These are phyloP conservation scores for Drosophila neotestacea DNA, from an alignment of 2,888 invertebrate genomes.

Conservation along the genomic window DNA sequence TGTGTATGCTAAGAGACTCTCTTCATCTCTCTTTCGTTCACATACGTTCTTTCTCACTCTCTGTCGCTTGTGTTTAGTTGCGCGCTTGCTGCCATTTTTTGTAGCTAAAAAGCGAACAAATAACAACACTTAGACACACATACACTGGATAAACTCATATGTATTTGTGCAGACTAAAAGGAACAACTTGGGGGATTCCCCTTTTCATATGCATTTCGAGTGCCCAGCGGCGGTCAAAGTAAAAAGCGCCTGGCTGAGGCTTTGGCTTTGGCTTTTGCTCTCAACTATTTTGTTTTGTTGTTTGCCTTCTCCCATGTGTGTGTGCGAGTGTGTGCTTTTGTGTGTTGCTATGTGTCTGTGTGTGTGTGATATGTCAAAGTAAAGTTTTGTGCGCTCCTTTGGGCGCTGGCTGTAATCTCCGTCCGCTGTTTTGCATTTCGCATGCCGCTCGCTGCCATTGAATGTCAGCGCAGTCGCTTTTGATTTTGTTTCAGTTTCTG, in stretches of 20 bases:
- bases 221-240: constrained; percentile 74
- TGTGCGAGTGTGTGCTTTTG: too few species aligned
- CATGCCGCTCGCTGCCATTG: constrained; percentile 43
- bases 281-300: constrained; percentile 54
- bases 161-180: constrained; percentile 13
- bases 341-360: constrained; percentile 15
- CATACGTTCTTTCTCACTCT: background rate
- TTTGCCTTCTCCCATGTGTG: background rate
- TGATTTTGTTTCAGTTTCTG: constrained; percentile 55
- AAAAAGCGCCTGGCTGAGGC: constrained; percentile 47
- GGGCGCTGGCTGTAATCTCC: constrained; percentile 72
- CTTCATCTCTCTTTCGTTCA: background rate
- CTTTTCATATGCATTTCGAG: constrained; percentile 68
- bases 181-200: constrained; percentile 39
- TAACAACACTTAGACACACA: constrained; percentile 24
- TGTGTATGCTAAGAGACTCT: constrained; percentile 34
- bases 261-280: constrained; percentile 54
- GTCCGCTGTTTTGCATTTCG: constrained; percentile 73
- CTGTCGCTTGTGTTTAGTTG: constrained; percentile 67
- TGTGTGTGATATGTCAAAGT: constrained; percentile 69
- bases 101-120: constrained; percentile 64
- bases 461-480: constrained; percentile 59
- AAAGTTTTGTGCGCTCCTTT: constrained; percentile 71
- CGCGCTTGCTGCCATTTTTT: constrained; percentile 67
- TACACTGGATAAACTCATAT: constrained; percentile 19